Evolutionary conservation across 2,888 invertebrate species (phyloP), one percentile per base, ranked within the genome.

Genomic region (Melanchra persicariae): DNA sequence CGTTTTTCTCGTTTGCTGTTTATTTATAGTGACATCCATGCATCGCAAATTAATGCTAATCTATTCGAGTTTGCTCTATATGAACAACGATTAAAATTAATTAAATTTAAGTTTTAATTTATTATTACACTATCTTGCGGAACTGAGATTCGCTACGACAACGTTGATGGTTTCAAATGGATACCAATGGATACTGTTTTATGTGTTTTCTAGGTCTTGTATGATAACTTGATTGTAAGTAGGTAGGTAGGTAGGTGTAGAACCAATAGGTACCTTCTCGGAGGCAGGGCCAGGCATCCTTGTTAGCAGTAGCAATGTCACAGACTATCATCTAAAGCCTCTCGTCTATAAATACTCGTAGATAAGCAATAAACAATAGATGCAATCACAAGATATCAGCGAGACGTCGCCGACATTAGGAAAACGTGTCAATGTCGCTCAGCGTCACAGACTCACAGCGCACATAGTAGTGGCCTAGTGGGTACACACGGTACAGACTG

Each of bases 381-480:
- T 52, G 17, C 24, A 43, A 64, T 61, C 40, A 34, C 45, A 47
- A 60, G 60, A 37, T 72, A 72, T 59, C 61, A 77, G 49, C 70
- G 55, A 61, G 43, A 49, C n/a, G 43, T 43, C 49, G 45, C 49
- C 43, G 47, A 40, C 69, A 24, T 58, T 63, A 24, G 19, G 26
- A 15, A 69, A 82, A 60, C 68, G 74, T 80, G 83, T 80, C 79
- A 80, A 79, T 74, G 79, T 80, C 83, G 66, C 66, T 49, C 61
- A 12, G 17, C 49, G 45, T 7, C n/a, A 3, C 45, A 30, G 30
- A 0, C 30, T 30, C 30, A 6, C 30, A 5, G 34, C 15, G 40
- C 40, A 15, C 40, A 9, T n/a, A n/a, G n/a, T n/a, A n/a, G n/a
- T n/a, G n/a, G n/a, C n/a, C n/a, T n/a, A n/a, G n/a, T n/a, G n/a